These are phyloP conservation scores for Papilio protenor DNA, from an alignment of 2,888 invertebrate genomes.

Conservation along the genomic window DNA sequence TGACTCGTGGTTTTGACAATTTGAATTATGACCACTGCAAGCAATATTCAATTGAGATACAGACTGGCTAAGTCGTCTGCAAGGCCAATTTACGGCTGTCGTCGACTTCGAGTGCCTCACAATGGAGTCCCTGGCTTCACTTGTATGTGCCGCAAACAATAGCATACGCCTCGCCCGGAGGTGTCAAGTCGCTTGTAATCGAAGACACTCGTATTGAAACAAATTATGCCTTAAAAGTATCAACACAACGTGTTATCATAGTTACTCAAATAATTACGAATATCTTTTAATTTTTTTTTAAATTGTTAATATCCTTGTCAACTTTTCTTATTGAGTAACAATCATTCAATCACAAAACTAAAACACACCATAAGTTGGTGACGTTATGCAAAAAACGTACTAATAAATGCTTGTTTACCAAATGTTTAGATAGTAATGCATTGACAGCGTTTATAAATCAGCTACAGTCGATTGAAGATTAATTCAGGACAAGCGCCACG, in stretches of 20 bases:
- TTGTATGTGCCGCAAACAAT: constrained; percentile 46
- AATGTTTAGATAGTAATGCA: not conserved
- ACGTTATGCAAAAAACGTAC: not conserved
- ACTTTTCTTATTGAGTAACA: not conserved
- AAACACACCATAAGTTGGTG: not conserved
- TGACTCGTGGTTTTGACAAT: constrained; percentile 16
- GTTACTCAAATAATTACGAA: not conserved
- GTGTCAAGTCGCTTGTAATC: constrained; percentile 34
- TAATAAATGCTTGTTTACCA: not conserved
- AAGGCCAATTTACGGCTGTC: constrained; percentile 45
- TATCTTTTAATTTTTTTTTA: not conserved
- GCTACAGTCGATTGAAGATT: constrained; percentile 35
- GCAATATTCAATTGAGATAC: constrained; percentile 39
- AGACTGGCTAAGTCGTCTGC: constrained; percentile 35
- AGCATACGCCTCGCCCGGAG: constrained; percentile 21
- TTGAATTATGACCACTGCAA: constrained; percentile 18
- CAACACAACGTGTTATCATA: not conserved
- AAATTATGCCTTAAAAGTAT: constrained; percentile 19
- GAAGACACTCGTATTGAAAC: constrained; percentile 25
- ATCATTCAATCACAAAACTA: not conserved
- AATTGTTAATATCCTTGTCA: not conserved
- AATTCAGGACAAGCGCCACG: constrained; percentile 27
- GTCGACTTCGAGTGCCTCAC: constrained; percentile 44
- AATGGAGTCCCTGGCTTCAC: constrained; percentile 45
- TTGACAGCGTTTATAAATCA: constrained; percentile 47